Base-by-base conservation (phyloP, 2,113 vertebrate genomes). In the Stegostoma tigrinum region DNA sequence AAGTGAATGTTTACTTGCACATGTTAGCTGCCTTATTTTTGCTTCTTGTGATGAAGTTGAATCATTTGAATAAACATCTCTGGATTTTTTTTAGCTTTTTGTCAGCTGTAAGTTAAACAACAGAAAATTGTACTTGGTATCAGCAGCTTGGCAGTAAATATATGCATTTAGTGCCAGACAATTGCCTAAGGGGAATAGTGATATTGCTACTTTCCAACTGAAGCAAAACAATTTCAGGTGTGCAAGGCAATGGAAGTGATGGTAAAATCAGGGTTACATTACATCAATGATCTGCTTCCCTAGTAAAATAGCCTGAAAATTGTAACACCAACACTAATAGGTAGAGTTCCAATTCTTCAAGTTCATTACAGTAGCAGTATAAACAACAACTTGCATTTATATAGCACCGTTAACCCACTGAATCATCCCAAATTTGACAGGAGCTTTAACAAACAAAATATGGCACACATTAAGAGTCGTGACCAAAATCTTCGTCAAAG, bases 131-230 rank as follows among this genome's bases (percentile, higher is more conserved):
- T 90, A 90, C 75, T 61, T 90, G 27, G 48, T 61, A 64, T 34
- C 87, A 34, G 87, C 52, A 90, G 86, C 85, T 52, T 48, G 48
- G 86, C 85, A 87, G 48, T 52, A 87, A 90, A 61, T 90, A 90
- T 55, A 61, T 34, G 87, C 87, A 90, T 90, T 55, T 64, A 55
- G 30, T 30, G 10, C 30, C 52, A 61, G 12, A 90, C 61, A 90
- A 90, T 61, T 30, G 30, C 52, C 52, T 61, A 90, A 17, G 52
- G 48, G 52, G 52, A 7, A 55, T 24, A 61, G 15, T 61, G 27
- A 90, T 90, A 90, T 90, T 61, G 52, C 52, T 90, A 55, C 52
- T 34, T 34, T 34, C 14, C 10, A 12, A 90, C 17, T 90, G 87
- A 55, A 90, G 87, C 3, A 61, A 34, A 61, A 27, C 52, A 61